Evolutionary conservation across 2,888 invertebrate genomes (phyloP), one percentile per base, ranked within the genome.

Genomic region (Parthenolecanium corni): DNA sequence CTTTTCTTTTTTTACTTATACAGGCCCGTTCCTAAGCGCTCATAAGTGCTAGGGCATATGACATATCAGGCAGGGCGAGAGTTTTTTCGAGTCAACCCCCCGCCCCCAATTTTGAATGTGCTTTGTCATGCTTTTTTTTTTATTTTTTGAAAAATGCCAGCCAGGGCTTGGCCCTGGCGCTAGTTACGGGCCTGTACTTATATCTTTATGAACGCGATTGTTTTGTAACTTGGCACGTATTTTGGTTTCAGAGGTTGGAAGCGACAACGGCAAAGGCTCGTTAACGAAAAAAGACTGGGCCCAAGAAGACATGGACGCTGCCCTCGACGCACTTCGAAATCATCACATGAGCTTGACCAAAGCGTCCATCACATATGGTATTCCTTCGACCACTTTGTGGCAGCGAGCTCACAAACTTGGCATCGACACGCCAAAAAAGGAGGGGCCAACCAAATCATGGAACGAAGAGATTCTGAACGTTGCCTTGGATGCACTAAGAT

Each of bases 311-410:
- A 90, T 91, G 90, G 89, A 90, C 70, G 81, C 82, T 70, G 91
- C 91, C 62, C 78, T 91, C 69, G 88, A 91, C 69, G 89, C 91
- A 36, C 78, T 91, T 66, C 79, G 87, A 73, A 86, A 84, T 72
- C 89, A 89, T 72, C 83, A 87, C 71, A 89, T 91, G 89, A 90
- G 89, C 71, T 80, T 91, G 66, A 90, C 90, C 65, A 89, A 89
- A 77, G 86, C 88, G 62, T 85, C 86, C 68, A 84, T 89, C 47
- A 85, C 85, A 21, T 91, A 85, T 74, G 89, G 90, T 68, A 91
- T 91, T 71, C 91, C 91, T 58, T 89, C 90, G 62, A 91, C 91
- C 57, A 91, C 90, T 14, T 78, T 91, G 40, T 91, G 91, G 91
- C 90, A 91, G 75, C 80, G 90, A 68, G 91, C 91, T 36, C 90